phyloP scores from a whole-genome alignment of 2,113 vertebrate species.

The Guaruba guarouba region DNA sequence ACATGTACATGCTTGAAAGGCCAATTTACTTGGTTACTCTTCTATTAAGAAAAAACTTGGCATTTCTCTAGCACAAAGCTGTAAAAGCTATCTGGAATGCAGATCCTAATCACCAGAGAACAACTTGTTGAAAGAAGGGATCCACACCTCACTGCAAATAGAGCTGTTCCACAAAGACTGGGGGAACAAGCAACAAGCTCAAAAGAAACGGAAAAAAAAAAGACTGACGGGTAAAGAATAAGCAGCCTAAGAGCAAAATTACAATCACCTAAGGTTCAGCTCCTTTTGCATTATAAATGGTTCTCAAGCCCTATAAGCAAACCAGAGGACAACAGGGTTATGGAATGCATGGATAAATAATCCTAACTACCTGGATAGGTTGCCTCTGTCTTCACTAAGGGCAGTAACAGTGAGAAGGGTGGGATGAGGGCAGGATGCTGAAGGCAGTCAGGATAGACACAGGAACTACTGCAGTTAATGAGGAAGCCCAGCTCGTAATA shows the following conservation, averaged over 20 bases:
- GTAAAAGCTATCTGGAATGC: constrained; percentile 33
- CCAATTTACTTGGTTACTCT: not conserved
- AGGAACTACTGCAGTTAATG: not conserved
- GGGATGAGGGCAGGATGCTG: not conserved
- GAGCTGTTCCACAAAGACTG: not conserved
- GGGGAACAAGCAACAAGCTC: not conserved
- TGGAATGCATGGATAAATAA: not conserved
- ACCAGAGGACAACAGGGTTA: not conserved
- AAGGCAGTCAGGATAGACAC: not conserved
- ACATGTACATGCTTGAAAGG: not conserved
- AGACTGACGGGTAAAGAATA: not conserved
- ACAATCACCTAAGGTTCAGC: fast-evolving
- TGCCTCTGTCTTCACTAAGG: not conserved
- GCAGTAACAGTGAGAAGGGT: not conserved
- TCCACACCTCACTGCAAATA: not conserved
- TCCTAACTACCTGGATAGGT: not conserved
- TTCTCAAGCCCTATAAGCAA: not conserved
- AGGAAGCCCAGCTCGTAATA: not conserved
- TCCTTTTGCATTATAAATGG: not conserved
- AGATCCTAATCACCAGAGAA: constrained; percentile 45
- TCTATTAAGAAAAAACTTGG: constrained; percentile 7
- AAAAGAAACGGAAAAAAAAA: not conserved
- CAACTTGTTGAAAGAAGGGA: constrained; percentile 41
- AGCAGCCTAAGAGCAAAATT: not conserved
- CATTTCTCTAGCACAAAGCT: constrained; percentile 26